Conservation (phyloP, 2,888 invertebrate genomes). For the Habrosyne pyritoides region DNA sequence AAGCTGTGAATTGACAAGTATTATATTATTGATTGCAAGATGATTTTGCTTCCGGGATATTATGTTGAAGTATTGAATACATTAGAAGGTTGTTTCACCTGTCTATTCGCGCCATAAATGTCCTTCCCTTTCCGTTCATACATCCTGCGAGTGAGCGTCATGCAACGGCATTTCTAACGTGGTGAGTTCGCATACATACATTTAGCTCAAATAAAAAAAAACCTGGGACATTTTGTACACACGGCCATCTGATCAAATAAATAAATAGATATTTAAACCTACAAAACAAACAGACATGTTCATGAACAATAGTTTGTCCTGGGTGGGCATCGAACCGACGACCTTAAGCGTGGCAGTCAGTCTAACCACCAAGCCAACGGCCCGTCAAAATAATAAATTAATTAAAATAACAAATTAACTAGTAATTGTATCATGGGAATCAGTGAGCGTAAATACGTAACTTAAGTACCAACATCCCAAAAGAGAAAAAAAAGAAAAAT, state of each 20-base stretch:
- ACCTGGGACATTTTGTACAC: too few relatives aligned
- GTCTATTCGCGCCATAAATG: not conserved
- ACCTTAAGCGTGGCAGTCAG: too few relatives aligned
- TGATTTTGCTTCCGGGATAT: not conserved
- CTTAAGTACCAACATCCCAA: not conserved
- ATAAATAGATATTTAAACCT: too few relatives aligned
- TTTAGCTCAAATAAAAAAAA: not conserved
- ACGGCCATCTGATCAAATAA: too few relatives aligned
- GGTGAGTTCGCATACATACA: not conserved
- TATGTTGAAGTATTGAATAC: not conserved
- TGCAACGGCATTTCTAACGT: not conserved
- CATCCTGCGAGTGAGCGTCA: not conserved
- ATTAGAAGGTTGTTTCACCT: not conserved
- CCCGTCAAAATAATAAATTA: too few relatives aligned
- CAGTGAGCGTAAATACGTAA: not conserved
- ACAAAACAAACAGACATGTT: too few relatives aligned
- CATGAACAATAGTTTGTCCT: too few relatives aligned
- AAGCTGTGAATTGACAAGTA: not conserved
- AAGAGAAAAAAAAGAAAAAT: not conserved
- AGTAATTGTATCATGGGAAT: not conserved
- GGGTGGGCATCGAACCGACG: too few relatives aligned
- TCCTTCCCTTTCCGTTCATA: not conserved
- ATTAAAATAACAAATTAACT: not conserved
- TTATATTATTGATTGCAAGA: slow-evolving; percentile 2
- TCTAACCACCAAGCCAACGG: too few relatives aligned